phyloP scores from a whole-genome alignment of 2,888 invertebrate genomes.

The Agonopterix alstromeriana region DNA sequence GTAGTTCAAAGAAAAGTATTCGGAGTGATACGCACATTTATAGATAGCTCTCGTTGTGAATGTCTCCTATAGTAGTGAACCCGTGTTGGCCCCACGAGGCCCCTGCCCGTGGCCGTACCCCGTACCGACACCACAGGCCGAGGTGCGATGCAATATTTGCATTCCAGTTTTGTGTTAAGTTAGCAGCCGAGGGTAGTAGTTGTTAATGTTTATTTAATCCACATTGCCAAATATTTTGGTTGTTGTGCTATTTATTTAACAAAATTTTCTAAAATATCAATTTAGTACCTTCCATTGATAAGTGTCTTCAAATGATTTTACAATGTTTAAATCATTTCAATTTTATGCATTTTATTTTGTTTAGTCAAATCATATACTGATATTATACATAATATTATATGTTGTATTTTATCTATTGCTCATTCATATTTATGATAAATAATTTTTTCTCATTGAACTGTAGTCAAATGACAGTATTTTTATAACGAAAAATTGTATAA shows the following conservation, averaged over 20 bases:
- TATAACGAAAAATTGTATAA: slow-evolving; percentile 73
- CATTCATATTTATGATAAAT: slow-evolving; percentile 61
- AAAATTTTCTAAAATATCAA: slow-evolving; percentile 58
- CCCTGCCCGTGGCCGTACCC: slow-evolving; percentile 16
- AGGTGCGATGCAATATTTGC: slow-evolving; percentile 76
- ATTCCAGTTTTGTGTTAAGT: slow-evolving; percentile 74
- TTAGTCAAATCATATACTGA: slow-evolving; percentile 74
- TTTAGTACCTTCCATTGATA: slow-evolving; percentile 70
- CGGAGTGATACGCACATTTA: slow-evolving; percentile 70
- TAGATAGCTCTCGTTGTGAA: slow-evolving; percentile 54
- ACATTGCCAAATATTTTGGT: slow-evolving; percentile 74
- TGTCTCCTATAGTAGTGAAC: slow-evolving; percentile 36
- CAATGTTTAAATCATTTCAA: slow-evolving; percentile 71
- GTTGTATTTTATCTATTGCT: slow-evolving; percentile 69
- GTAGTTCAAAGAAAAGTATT: slow-evolving; percentile 66
- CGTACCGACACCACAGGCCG: slow-evolving; percentile 46
- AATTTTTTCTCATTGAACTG: slow-evolving; percentile 72
- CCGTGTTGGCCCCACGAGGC: slow-evolving; percentile 24
- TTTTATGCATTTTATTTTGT: slow-evolving; percentile 75
- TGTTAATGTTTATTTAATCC: slow-evolving; percentile 65
- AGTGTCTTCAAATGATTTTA: slow-evolving; percentile 68
- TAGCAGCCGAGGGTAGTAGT: slow-evolving; percentile 63
- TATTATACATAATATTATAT: slow-evolving; percentile 62
- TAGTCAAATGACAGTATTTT: slow-evolving; percentile 79
- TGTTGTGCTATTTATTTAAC: slow-evolving; percentile 72